phyloP scores from a whole-genome alignment of 1,140 invertebrate species.

The Zaprionus lachaisei region DNA sequence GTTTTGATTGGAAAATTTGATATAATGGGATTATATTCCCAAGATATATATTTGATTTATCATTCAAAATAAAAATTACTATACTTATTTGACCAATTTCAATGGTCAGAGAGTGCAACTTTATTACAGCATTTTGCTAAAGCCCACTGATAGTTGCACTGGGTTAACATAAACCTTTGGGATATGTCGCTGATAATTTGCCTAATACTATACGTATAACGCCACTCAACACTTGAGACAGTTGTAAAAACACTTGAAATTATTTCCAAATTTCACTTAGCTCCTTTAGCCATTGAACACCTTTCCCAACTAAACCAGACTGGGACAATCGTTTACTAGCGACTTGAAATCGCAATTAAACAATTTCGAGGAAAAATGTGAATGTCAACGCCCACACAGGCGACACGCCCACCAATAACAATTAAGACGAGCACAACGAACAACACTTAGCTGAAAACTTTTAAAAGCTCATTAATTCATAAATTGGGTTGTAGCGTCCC shows the following conservation, averaged over 20 bases:
- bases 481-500: conserved; percentile 47
- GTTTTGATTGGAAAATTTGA: no score
- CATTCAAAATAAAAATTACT: background rate
- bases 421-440: conserved; percentile 26
- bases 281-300: background rate
- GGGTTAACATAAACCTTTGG: background rate
- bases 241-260: background rate
- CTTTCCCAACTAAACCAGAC: background rate
- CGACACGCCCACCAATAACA: conserved; percentile 33
- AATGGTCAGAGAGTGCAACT: no score
- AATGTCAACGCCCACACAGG: conserved; percentile 21
- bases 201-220: background rate
- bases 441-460: conserved; percentile 61
- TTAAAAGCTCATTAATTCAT: conserved; percentile 82
- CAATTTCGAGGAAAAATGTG: conserved; percentile 42
- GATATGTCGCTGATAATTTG: background rate
- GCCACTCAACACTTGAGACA: background rate
- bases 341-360: conserved; percentile 55
- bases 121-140: no score
- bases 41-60: background rate
- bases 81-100: no score
- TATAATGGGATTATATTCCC: no score
- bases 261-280: background rate
- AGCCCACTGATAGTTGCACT: background rate
- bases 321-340: background rate